Evolutionary conservation across 2,113 vertebrate species (phyloP).

Genomic region (Dinomys branickii): DNA sequence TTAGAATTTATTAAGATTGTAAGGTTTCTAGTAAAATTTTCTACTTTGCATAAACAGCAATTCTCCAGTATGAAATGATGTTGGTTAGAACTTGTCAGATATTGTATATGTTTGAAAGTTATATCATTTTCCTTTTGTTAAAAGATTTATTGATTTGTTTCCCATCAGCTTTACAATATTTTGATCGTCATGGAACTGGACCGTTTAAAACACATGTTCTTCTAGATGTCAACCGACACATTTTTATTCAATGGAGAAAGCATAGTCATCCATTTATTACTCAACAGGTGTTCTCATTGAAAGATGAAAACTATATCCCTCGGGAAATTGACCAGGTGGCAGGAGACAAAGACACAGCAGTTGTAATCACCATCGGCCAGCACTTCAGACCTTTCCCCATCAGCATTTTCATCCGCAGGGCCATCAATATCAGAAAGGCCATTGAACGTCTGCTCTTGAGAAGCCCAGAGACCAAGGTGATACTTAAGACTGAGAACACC

Average conservation of each 20-base stretch:
- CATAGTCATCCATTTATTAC: constrained; percentile 58
- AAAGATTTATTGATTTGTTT: constrained; percentile 55
- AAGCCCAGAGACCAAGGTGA: constrained; percentile 69
- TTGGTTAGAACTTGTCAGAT: background rate
- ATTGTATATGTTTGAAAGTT: background rate
- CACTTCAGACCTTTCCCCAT: constrained; percentile 73
- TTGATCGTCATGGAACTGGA: constrained; percentile 5
- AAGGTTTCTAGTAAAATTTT: background rate
- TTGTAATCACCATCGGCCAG: constrained; percentile 59
- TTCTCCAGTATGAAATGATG: background rate
- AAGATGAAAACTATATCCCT: constrained; percentile 65
- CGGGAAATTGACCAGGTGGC: constrained; percentile 32
- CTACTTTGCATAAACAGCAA: background rate
- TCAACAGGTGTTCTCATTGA: background rate
- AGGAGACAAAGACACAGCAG: constrained; percentile 4
- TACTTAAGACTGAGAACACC: constrained; percentile 69
- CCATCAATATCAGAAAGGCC: constrained; percentile 52
- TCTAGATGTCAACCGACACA: constrained; percentile 60
- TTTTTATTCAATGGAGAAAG: constrained; percentile 71
- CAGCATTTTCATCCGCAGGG: constrained; percentile 54
- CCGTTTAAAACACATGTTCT: constrained; percentile 47
- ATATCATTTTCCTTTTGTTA: constrained; percentile 29
- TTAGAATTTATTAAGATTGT: constrained; percentile 4
- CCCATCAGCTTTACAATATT: constrained; percentile 54
- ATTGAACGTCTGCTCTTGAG: constrained; percentile 39